Percentiles rank a stretch among this genome's conserved stretches.
Evolutionary conservation across 2,113 vertebrate genomes (phyloP).

Genomic region (Todiramphus saurophagus): DNA sequence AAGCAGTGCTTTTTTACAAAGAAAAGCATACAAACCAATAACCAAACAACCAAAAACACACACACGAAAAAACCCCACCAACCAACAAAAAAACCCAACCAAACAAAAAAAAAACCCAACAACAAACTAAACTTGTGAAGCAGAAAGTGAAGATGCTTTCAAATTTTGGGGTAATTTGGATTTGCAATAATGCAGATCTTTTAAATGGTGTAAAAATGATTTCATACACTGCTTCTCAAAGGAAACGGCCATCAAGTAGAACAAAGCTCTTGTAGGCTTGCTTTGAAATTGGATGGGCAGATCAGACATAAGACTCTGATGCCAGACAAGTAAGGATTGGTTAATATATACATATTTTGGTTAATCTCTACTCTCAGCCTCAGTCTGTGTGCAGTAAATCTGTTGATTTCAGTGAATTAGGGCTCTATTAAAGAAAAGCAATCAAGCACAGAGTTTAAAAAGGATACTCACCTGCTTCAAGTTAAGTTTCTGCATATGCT

Average conservation of each 20-base stretch:
- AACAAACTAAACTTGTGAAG: not conserved
- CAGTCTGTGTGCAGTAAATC: not conserved
- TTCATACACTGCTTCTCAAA: not conserved
- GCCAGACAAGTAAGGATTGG: not conserved
- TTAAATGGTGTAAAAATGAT: not conserved
- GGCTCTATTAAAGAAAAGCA: not conserved
- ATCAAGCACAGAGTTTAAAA: not conserved
- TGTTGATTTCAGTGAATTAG: not conserved
- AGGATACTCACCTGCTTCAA: not conserved
- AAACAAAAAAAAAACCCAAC: too few relatives aligned
- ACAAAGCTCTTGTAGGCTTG: not conserved
- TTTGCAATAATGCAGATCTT: not conserved
- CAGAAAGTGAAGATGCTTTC: not conserved
- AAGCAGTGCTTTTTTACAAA: not conserved
- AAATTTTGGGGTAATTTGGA: not conserved
- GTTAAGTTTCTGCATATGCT: not conserved
- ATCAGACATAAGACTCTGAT: not conserved
- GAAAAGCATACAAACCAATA: too few relatives aligned
- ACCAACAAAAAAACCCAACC: too few relatives aligned
- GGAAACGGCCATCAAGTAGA: not conserved
- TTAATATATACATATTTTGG: not conserved
- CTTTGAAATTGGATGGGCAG: not conserved
- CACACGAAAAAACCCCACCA: too few relatives aligned
- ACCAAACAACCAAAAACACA: too few relatives aligned
- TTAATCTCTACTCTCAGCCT: not conserved